phyloP scores from a whole-genome alignment of 1,140 invertebrate genomes.

The Diabrotica virgifera region DNA sequence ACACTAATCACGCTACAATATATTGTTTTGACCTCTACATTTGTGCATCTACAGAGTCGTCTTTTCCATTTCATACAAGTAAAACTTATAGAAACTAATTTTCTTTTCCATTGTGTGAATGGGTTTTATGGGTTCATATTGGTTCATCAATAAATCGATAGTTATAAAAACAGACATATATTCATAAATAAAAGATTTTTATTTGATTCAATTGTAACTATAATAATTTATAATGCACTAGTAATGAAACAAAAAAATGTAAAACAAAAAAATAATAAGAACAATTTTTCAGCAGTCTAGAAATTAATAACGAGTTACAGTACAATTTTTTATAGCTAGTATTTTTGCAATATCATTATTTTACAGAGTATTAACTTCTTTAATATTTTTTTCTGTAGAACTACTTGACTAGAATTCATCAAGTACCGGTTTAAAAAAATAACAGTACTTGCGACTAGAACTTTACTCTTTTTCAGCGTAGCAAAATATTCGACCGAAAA shows the following conservation, averaged over 20 bases:
- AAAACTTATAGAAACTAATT: no score
- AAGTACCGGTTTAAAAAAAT: conserved; percentile 38
- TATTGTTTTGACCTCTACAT: no score
- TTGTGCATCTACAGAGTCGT: no score
- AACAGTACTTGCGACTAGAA: conserved; percentile 38
- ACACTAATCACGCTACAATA: no score
- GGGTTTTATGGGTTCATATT: no score
- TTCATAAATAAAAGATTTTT: conserved; percentile 18
- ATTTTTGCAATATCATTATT: conserved; percentile 30
- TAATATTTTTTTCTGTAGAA: conserved; percentile 27
- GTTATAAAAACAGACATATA: not conserved
- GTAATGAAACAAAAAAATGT: conserved; percentile 35
- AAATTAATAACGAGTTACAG: conserved; percentile 29
- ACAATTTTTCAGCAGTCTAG: conserved; percentile 39
- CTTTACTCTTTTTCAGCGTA: conserved; percentile 20
- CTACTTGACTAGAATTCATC: conserved; percentile 34
- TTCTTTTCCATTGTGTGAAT: no score
- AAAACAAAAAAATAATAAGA: conserved; percentile 37
- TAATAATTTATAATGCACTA: conserved; percentile 43
- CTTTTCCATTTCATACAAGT: no score
- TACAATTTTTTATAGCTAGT: conserved; percentile 33
- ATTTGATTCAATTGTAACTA: conserved; percentile 38
- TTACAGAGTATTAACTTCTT: conserved; percentile 25
- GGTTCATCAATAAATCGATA: no score
- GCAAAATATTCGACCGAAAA: conserved; percentile 12